Evolutionary conservation across 2,888 invertebrate species (phyloP), one percentile per base, ranked within the genome.

Genomic region (Keiferia lycopersicella): DNA sequence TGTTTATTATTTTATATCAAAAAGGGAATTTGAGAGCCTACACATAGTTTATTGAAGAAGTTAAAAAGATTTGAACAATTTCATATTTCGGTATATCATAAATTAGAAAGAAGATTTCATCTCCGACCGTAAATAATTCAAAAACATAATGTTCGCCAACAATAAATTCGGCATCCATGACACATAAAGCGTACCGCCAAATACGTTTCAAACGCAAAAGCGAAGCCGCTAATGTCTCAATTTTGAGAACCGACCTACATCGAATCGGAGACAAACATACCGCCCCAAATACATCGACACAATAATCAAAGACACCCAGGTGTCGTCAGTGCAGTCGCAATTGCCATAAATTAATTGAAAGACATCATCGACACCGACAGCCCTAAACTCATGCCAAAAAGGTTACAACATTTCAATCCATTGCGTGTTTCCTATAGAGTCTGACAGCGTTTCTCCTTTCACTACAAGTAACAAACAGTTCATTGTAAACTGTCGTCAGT

Each of bases 321-420:
- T 66, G 66, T 66, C 61, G 61, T 64, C 66, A 45, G 53, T 56
- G 30, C 57, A 74, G 72, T 73, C 70, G 75, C 75, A 79, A 77
- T 77, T 81, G 86, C 84, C 86, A 91, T 91, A 91, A 90, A 91
- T 91, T 89, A 90, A 90, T 91, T 91, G 87, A 78, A 81, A 86
- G 87, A 89, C 61, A 61, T 48, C 61, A 26, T 56, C 16, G 56
- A 2, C 41, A 18, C 57, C 8, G n/a, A 20, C 18, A 4, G 16
- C 8, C 11, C 8, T 6, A 59, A 38, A 3, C 18, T 18, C 14
- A 14, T 59, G 0, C 18, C 38, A 58, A n/a, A 18, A 30, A 14
- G 6, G 12, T 16, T 14, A n/a, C 14, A 11, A 41, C n/a, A 14
- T 50, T 8, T 34, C 58, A 18, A 39, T 39, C 10, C 58, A 58